phyloP scores from a whole-genome alignment of 2,113 vertebrate species.

The Grantiella picta region DNA sequence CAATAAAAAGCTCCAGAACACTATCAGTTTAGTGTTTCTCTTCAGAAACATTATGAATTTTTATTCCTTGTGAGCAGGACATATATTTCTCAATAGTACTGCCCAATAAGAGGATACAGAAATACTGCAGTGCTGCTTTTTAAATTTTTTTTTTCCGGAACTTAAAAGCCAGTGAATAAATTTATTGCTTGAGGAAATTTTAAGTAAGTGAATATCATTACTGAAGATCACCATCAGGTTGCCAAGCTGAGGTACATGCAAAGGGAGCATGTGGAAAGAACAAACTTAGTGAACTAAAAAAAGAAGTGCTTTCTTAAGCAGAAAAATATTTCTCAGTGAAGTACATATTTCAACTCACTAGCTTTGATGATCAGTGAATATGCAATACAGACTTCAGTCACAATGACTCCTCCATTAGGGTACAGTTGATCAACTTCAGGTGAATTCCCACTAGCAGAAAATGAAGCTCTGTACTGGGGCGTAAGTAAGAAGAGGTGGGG shows the following conservation, averaged over 20 bases:
- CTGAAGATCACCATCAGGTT: background rate
- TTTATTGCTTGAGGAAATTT: slow-evolving; percentile 10
- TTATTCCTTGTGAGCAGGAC: background rate
- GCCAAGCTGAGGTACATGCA: background rate
- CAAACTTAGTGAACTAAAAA: background rate
- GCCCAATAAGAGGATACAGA: background rate
- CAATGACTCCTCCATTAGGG: background rate
- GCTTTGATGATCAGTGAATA: background rate
- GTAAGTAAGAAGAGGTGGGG: background rate
- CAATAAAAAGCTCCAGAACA: background rate
- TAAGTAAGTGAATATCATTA: background rate
- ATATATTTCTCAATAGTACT: background rate
- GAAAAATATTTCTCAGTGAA: slow-evolving; percentile 5
- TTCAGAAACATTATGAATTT: background rate
- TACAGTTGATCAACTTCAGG: background rate
- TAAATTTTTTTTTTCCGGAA: background rate
- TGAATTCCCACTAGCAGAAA: background rate
- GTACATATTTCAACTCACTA: background rate
- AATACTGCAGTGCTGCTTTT: background rate
- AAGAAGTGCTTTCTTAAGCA: background rate
- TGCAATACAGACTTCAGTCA: background rate
- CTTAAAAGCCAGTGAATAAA: background rate
- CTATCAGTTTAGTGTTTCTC: background rate
- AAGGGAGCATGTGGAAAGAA: background rate
- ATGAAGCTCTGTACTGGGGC: background rate